These are phyloP conservation scores for Chondrilla cf. caribensis DNA, from an alignment of 37 sponge, comb jelly and placozoan genomes.

Conservation along the genomic window DNA sequence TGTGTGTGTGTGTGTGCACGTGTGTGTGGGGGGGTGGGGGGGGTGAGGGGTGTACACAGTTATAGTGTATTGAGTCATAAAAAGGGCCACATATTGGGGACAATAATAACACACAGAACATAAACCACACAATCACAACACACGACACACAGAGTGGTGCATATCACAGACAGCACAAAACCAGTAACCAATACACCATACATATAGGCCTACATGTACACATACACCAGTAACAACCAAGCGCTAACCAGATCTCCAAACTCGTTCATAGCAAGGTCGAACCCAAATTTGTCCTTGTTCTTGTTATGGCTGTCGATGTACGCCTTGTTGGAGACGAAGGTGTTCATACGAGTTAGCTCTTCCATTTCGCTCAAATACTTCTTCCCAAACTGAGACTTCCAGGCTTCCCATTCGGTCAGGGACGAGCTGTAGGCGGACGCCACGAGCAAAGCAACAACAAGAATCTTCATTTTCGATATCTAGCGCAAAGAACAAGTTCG, in stretches of 20 bases:
- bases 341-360: conserved; percentile 47
- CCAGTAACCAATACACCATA: too few relatives aligned
- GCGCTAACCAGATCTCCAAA: conserved; percentile 75
- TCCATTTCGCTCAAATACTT: conserved; percentile 30
- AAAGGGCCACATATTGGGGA: too few relatives aligned
- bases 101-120: too few relatives aligned
- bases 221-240: too few relatives aligned
- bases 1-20: too few relatives aligned
- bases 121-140: too few relatives aligned
- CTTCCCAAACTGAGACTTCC: conserved; percentile 48
- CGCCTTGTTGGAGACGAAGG: conserved; percentile 51
- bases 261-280: conserved; percentile 68
- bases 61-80: too few relatives aligned
- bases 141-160: too few relatives aligned
- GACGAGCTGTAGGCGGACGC: conserved; percentile 22
- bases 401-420: conserved; percentile 31
- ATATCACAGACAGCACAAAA: too few relatives aligned
- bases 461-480: background rate
- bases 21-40: too few relatives aligned
- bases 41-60: too few relatives aligned
- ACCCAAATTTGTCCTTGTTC: conserved; percentile 37
- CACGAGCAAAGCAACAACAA: background rate
- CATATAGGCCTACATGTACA: too few relatives aligned
- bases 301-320: conserved; percentile 63
- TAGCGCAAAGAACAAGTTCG: background rate